A percentile compares a stretch with the other conserved stretches of the same genome.
These are phyloP conservation scores for Gambusia affinis DNA, from an alignment of 2,113 vertebrate genomes.

Conservation along the genomic window DNA sequence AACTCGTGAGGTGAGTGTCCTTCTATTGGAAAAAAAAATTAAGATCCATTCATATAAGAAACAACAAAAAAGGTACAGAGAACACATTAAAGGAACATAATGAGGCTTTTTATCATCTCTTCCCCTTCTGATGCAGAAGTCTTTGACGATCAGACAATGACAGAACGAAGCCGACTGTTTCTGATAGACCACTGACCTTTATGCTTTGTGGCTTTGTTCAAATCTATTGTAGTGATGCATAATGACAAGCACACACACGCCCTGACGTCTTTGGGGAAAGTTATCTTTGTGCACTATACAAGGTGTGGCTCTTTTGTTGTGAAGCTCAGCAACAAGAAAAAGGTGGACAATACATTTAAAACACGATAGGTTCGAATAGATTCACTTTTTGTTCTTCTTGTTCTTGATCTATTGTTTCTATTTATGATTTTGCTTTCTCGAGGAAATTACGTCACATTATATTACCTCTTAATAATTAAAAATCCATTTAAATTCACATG, in stretches of 20 bases:
- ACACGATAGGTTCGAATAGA: constrained; percentile 3
- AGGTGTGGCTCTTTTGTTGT: constrained; percentile 49
- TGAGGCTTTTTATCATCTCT: background rate
- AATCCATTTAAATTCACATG: background rate
- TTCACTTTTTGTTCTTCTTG: constrained; percentile 18
- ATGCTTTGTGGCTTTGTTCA: constrained; percentile 18
- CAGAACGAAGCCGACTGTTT: constrained; percentile 12
- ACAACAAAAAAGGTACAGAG: background rate
- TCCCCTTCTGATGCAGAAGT: background rate
- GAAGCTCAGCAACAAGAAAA: constrained; percentile 25
- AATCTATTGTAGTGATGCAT: constrained; percentile 57
- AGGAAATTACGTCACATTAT: constrained; percentile 11
- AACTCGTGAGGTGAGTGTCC: background rate
- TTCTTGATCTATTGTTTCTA: constrained; percentile 8
- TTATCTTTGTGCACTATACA: constrained; percentile 43
- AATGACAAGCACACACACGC: constrained; percentile 42
- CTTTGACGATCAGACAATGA: constrained; percentile 12
- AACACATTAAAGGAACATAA: background rate
- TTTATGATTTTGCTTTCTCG: constrained; percentile 2
- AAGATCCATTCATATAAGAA: background rate
- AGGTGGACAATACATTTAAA: constrained; percentile 17
- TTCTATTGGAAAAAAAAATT: background rate
- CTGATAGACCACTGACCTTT: constrained; percentile 19
- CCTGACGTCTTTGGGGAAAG: constrained; percentile 32
- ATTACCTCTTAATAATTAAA: background rate